Percentiles rank a stretch among this genome's conserved stretches.
Evolutionary conservation across 2,113 vertebrate genomes (phyloP).

Genomic region (Loxodonta africana): DNA sequence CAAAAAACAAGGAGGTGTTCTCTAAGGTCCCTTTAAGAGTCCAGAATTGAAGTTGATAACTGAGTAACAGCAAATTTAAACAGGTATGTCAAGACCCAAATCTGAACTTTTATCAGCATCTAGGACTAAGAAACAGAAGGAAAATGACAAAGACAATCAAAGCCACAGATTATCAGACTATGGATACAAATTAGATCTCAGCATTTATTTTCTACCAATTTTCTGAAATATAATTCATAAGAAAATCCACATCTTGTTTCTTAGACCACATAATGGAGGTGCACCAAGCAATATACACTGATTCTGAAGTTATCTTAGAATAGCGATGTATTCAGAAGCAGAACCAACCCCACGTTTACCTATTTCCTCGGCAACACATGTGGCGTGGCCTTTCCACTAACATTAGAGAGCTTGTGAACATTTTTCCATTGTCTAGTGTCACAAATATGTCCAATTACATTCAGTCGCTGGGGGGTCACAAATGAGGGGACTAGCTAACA

Average conservation of each 20-base stretch:
- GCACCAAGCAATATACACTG: background rate
- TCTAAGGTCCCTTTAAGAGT: background rate
- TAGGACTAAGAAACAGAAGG: background rate
- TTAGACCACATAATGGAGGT: background rate
- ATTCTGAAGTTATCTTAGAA: background rate
- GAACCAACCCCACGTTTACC: background rate
- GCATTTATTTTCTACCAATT: background rate
- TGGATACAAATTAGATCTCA: background rate
- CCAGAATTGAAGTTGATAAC: background rate
- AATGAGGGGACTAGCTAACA: background rate
- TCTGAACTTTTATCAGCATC: background rate
- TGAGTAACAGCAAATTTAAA: background rate
- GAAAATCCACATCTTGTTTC: slow-evolving; percentile 16
- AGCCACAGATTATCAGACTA: background rate
- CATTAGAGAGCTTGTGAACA: background rate
- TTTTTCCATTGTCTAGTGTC: background rate
- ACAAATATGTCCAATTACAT: background rate
- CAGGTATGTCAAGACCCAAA: background rate
- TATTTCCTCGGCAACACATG: background rate
- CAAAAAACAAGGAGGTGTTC: background rate
- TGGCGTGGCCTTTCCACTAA: background rate
- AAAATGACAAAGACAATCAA: background rate
- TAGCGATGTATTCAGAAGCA: background rate
- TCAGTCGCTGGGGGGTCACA: background rate
- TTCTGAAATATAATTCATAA: background rate